Evolutionary conservation across 2,113 vertebrate species (phyloP).

Genomic region (Chamaetylas fuelleborni): DNA sequence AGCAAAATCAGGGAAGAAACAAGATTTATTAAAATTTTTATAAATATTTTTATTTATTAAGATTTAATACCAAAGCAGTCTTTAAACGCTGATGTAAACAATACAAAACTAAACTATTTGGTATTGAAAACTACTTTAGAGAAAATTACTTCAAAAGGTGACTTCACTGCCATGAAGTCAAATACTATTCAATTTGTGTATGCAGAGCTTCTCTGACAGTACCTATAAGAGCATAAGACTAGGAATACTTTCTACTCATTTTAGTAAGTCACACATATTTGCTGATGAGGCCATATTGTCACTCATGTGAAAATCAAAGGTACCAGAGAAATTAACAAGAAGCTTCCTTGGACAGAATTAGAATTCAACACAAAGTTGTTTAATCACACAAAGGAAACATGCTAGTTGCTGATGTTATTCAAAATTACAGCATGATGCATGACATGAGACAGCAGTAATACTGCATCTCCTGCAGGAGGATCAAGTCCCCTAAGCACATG

Average conservation of each 20-base stretch:
- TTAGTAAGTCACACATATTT: neutral
- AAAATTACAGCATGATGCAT: neutral
- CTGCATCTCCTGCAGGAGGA: conserved; percentile 4
- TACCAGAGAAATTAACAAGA: neutral
- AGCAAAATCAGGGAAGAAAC: neutral
- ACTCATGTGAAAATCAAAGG: neutral
- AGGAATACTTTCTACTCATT: neutral
- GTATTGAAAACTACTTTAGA: neutral
- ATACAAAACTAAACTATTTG: neutral
- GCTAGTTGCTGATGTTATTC: neutral
- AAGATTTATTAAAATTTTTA: neutral
- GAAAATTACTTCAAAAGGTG: neutral
- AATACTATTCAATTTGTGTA: neutral
- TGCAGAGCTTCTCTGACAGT: neutral
- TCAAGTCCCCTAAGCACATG: neutral
- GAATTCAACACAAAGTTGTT: neutral
- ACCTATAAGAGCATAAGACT: neutral
- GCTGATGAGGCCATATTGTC: neutral
- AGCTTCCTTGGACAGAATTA: neutral
- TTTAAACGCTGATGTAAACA: neutral
- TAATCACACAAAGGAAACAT: neutral
- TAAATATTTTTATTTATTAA: too few relatives aligned
- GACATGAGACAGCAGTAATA: conserved; percentile 48
- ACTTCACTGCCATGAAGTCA: neutral
- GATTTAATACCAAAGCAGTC: neutral